Percentiles rank a stretch among this genome's conserved stretches.
Conservation (phyloP, 2,888 invertebrate species). For the Phyllotreta cruciferae region DNA sequence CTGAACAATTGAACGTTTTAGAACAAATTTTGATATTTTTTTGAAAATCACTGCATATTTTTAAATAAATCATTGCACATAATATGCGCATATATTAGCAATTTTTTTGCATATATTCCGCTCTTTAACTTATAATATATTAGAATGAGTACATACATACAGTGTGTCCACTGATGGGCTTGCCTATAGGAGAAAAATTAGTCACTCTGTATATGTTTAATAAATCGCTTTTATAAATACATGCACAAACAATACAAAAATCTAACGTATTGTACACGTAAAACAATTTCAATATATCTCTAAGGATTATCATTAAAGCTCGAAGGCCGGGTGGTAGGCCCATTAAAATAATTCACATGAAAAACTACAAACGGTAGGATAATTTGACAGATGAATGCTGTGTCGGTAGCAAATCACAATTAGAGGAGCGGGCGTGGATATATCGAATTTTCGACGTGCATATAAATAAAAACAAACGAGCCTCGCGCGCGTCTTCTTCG, state of each 20-base stretch:
- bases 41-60: too few relatives aligned
- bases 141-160: too few relatives aligned
- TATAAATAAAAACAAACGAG: conserved; percentile 21
- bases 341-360: conserved; percentile 38
- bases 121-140: too few relatives aligned
- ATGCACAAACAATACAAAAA: not conserved
- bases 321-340: conserved; percentile 5
- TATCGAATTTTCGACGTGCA: conserved; percentile 34
- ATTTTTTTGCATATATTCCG: too few relatives aligned
- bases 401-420: conserved; percentile 43
- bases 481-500: too few relatives aligned
- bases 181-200: too few relatives aligned
- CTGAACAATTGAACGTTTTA: too few relatives aligned
- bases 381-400: conserved; percentile 41
- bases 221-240: conserved; percentile 9
- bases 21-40: too few relatives aligned
- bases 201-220: too few relatives aligned
- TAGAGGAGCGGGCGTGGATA: conserved; percentile 32
- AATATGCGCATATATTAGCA: too few relatives aligned
- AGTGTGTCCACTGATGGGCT: too few relatives aligned
- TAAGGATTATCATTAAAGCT: conserved; percentile 30
- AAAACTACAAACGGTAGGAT: conserved; percentile 36
- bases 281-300: conserved; percentile 38
- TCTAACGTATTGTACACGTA: conserved; percentile 14
- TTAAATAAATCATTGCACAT: too few relatives aligned